A percentile compares a stretch with the other conserved stretches of the same genome.
Evolutionary conservation across 2,888 invertebrate species (phyloP).

Genomic region (Andrena bicolor): DNA sequence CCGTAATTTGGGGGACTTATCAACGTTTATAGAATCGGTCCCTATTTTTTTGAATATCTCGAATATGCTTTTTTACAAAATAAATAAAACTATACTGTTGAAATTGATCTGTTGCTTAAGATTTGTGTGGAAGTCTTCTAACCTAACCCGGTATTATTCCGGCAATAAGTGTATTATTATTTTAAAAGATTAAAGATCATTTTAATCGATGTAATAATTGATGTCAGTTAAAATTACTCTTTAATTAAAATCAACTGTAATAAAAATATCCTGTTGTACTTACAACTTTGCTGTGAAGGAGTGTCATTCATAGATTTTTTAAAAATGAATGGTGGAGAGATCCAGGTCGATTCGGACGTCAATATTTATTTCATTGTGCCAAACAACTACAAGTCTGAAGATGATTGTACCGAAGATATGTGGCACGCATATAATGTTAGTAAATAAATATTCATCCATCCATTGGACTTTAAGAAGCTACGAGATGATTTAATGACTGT

Average conservation of each 20-base stretch:
- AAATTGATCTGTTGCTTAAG: background rate
- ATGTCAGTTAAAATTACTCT: background rate
- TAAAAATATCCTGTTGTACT: background rate
- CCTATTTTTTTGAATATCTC: background rate
- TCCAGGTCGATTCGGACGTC: conserved; percentile 71
- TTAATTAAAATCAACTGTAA: background rate
- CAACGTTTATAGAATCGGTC: background rate
- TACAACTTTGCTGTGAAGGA: background rate
- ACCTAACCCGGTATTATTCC: conserved; percentile 14
- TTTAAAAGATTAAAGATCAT: conserved; percentile 5
- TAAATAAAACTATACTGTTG: background rate
- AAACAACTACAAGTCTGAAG: conserved; percentile 84
- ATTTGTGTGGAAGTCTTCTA: background rate
- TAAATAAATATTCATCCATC: conserved; percentile 45
- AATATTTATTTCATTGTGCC: conserved; percentile 86
- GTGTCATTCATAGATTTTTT: background rate
- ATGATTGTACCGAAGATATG: conserved; percentile 88
- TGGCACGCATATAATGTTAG: conserved; percentile 87
- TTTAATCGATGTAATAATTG: background rate
- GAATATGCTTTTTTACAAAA: background rate
- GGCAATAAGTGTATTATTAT: conserved; percentile 3
- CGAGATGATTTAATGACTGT: background rate
- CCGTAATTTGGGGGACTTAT: too few species aligned
- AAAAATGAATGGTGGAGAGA: conserved; percentile 55
- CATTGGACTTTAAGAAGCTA: background rate